Evolutionary conservation across 2,797 vertebrate species (phyloP).

Genomic region (Gymnothorax javanicus): DNA sequence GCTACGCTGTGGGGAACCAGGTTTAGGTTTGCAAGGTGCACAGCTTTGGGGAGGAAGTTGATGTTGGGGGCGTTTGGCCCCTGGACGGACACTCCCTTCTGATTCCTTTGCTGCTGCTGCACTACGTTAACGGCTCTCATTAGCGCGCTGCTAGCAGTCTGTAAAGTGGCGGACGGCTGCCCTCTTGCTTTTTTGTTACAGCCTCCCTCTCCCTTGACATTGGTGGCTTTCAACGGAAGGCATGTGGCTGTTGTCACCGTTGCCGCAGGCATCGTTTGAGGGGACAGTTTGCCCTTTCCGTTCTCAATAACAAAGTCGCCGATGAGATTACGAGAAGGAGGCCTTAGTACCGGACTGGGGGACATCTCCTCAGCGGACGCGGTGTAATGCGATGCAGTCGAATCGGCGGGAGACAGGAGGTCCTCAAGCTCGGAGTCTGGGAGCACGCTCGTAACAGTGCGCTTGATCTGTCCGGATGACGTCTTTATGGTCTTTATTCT

Average conservation of each 20-base stretch:
- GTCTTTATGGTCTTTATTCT: conserved; percentile 98
- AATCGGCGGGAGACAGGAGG: conserved; percentile 80
- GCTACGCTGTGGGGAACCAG: conserved; percentile 94
- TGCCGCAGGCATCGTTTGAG: conserved; percentile 48
- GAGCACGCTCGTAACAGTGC: conserved; percentile 89
- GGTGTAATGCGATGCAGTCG: conserved; percentile 76
- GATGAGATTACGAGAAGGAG: conserved; percentile 55
- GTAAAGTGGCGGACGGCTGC: conserved; percentile 55
- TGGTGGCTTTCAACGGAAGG: conserved; percentile 54
- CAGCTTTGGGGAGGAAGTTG: conserved; percentile 89
- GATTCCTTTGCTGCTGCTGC: conserved; percentile 65
- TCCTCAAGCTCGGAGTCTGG: conserved; percentile 90
- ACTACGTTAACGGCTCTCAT: conserved; percentile 59
- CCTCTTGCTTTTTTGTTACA: conserved; percentile 45
- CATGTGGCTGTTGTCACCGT: conserved; percentile 37
- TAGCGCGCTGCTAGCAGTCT: conserved; percentile 53
- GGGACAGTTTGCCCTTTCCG: conserved; percentile 52
- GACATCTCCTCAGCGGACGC: conserved; percentile 71
- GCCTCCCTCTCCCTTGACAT: conserved; percentile 61
- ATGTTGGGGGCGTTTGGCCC: conserved; percentile 56
- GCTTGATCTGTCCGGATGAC: conserved; percentile 91
- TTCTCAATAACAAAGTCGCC: conserved; percentile 60
- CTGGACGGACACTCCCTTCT: conserved; percentile 46
- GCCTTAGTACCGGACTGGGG: conserved; percentile 61
- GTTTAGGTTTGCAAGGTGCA: conserved; percentile 96